Evolutionary conservation across 2,113 vertebrate genomes (phyloP).

Genomic region (Gorsachius goisagi): DNA sequence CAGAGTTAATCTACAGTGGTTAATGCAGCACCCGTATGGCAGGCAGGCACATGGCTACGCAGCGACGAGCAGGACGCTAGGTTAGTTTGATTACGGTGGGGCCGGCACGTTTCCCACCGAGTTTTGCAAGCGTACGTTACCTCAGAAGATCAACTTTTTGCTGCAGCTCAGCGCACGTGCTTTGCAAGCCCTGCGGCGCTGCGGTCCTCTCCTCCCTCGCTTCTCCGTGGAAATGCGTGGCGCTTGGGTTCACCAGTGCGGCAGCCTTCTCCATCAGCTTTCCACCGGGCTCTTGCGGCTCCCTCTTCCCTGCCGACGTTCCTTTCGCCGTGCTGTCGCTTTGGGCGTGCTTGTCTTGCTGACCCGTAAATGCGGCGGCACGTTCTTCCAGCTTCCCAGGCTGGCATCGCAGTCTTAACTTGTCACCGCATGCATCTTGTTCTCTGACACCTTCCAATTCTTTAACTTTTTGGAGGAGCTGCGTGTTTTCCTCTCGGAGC

Average conservation of each 20-base stretch:
- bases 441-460: slow-evolving; percentile 45
- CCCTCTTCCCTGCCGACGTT: neutral
- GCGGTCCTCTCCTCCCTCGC: slow-evolving; percentile 70
- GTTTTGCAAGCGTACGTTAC: slow-evolving; percentile 76
- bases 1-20: slow-evolving; percentile 62
- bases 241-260: slow-evolving; percentile 17
- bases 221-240: slow-evolving; percentile 13
- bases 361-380: fast-evolving
- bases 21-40: slow-evolving; percentile 34
- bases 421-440: neutral
- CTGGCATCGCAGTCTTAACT: neutral
- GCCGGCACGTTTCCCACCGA: neutral
- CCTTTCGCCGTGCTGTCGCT: neutral
- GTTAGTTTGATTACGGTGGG: slow-evolving; percentile 70
- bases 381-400: slow-evolving; percentile 40
- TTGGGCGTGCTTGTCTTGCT: neutral
- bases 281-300: slow-evolving; percentile 33
- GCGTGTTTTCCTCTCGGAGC: slow-evolving; percentile 50
- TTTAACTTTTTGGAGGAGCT: slow-evolving; percentile 45
- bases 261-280: slow-evolving; percentile 48
- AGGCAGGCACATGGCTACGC: neutral
- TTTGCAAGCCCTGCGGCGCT: slow-evolving; percentile 73
- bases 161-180: slow-evolving; percentile 75
- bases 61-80: neutral
- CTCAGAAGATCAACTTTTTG: slow-evolving; percentile 81